Conservation (phyloP, 2,888 invertebrate species). For the Druceiella hillmani region DNA sequence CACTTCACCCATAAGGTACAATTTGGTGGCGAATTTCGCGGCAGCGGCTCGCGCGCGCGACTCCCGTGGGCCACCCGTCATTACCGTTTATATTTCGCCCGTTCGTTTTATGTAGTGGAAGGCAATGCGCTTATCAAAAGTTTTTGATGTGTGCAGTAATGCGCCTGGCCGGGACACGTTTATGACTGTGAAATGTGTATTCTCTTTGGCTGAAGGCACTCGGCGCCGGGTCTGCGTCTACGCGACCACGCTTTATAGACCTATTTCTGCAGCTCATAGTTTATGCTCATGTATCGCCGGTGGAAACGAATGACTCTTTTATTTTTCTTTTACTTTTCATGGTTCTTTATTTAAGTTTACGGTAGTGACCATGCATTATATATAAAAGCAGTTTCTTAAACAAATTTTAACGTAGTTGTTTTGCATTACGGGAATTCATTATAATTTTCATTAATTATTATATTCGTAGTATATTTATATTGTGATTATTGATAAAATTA, state of each 20-base stretch:
- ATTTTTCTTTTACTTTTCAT: no score
- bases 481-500: no score
- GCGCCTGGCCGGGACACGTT: slow-evolving; percentile 4
- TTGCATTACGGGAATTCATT: no score
- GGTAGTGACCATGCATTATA: no score
- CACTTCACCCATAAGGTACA: background rate
- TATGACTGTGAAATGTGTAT: slow-evolving; percentile 2
- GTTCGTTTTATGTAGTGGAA: slow-evolving; percentile 5
- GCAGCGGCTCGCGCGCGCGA: background rate
- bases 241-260: slow-evolving; percentile 1
- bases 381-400: no score
- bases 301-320: no score
- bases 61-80: background rate
- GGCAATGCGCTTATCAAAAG: slow-evolving; percentile 3
- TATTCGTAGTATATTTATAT: no score
- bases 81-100: slow-evolving; percentile 3
- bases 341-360: no score
- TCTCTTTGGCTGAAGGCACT: no score
- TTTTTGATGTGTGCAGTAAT: slow-evolving; percentile 4
- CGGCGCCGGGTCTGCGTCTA: slow-evolving; percentile 2
- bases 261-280: slow-evolving; percentile 1
- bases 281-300: no score
- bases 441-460: no score
- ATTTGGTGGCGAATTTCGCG: background rate
- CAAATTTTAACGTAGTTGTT: no score